These are phyloP conservation scores for Melanotaenia pygmaea DNA, from an alignment of 2,797 vertebrate species.

Conservation along the genomic window DNA sequence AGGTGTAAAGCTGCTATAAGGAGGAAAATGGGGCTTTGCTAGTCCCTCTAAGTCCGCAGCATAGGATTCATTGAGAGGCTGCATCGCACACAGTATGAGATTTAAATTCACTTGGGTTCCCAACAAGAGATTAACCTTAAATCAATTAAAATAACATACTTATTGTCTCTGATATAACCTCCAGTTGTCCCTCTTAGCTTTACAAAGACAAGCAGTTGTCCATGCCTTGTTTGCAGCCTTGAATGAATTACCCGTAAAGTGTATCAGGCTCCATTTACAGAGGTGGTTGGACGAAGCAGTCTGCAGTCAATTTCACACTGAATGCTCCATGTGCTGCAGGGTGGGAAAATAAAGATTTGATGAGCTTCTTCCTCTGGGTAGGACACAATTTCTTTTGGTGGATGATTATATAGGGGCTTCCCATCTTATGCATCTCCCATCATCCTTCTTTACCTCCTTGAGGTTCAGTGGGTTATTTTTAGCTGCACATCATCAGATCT, in stretches of 20 bases:
- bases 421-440: slow-evolving; percentile 10
- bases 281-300: slow-evolving; percentile 21
- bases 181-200: background rate
- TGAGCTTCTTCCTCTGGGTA: slow-evolving; percentile 7
- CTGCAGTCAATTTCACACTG: slow-evolving; percentile 69
- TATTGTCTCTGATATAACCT: background rate
- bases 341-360: slow-evolving; percentile 27
- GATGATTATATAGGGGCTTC: background rate
- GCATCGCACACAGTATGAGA: no score
- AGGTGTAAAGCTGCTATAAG: no score
- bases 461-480: slow-evolving; percentile 6
- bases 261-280: slow-evolving; percentile 30
- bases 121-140: no score
- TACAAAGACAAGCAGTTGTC: background rate
- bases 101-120: no score
- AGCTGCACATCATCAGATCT: slow-evolving; percentile 7
- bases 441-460: slow-evolving; percentile 20
- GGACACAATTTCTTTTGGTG: slow-evolving; percentile 4
- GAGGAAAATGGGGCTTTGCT: no score
- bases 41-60: no score
- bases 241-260: slow-evolving; percentile 35
- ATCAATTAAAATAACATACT: no score
- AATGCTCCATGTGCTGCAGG: slow-evolving; percentile 27
- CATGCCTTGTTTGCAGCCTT: slow-evolving; percentile 7
- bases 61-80: no score